A percentile compares a stretch with the other conserved stretches of the same genome.
Evolutionary conservation across 2,888 invertebrate genomes (phyloP).

Genomic region (Lycaena phlaeas): DNA sequence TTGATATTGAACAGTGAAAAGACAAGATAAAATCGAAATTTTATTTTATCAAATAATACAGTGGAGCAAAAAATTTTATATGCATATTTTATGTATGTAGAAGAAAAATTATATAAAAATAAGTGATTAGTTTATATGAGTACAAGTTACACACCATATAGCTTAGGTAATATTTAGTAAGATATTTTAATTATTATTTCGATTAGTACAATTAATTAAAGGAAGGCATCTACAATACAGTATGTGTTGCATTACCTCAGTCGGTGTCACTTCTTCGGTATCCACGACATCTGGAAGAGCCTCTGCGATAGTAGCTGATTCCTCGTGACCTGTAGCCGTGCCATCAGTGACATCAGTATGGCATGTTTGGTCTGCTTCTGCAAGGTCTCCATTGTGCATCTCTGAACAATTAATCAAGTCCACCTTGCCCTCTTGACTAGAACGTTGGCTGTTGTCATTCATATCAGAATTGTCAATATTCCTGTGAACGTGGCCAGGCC

Average conservation of each 20-base stretch:
- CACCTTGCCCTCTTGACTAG: conserved; percentile 55
- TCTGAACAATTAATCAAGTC: conserved; percentile 63
- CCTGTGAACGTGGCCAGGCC: conserved; percentile 52
- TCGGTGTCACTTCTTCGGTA: conserved; percentile 63
- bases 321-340: conserved; percentile 27
- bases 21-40: conserved; percentile 7
- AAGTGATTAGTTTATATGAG: background rate
- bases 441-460: conserved; percentile 41
- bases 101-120: conserved; percentile 7
- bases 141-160: conserved; percentile 1
- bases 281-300: conserved; percentile 63
- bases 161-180: conserved; percentile 3
- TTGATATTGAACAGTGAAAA: conserved; percentile 7
- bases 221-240: conserved; percentile 65
- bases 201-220: conserved; percentile 50
- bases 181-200: conserved; percentile 23
- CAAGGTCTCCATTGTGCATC: conserved; percentile 81
- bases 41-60: conserved; percentile 6
- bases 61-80: background rate
- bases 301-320: conserved; percentile 35
- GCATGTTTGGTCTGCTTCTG: conserved; percentile 86
- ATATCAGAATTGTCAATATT: conserved; percentile 42
- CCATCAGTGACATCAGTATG: conserved; percentile 40
- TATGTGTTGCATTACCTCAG: conserved; percentile 66
- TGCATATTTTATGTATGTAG: background rate